phyloP scores from a whole-genome alignment of 1,140 invertebrate species.

The Yoshiicerus persimilis region DNA sequence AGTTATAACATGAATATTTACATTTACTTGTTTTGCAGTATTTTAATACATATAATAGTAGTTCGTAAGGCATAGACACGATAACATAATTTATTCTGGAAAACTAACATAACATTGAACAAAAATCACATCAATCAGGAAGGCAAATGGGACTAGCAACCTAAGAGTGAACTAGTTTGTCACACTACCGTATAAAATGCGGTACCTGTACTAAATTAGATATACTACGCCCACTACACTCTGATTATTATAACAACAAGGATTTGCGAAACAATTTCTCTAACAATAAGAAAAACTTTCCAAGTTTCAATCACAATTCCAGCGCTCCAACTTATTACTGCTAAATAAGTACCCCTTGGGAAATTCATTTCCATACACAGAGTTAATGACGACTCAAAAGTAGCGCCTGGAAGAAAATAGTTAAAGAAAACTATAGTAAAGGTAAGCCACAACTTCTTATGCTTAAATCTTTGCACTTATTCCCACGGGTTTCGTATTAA shows the following conservation, averaged over 20 bases:
- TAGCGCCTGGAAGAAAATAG: neutral
- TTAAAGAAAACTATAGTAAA: neutral
- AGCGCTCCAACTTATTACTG: neutral
- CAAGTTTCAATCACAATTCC: neutral
- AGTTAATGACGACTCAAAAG: neutral
- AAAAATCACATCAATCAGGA: too few species aligned
- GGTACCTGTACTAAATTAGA: too few species aligned
- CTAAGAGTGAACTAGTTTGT: too few species aligned
- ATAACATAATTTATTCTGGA: too few species aligned
- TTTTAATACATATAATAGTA: too few species aligned
- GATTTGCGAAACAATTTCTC: neutral
- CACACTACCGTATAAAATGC: too few species aligned
- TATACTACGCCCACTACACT: neutral
- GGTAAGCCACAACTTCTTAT: neutral
- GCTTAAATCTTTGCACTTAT: neutral
- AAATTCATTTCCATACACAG: neutral
- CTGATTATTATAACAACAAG: neutral
- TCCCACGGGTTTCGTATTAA: neutral
- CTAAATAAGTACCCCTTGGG: neutral
- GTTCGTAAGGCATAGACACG: too few species aligned
- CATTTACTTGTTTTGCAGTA: too few species aligned
- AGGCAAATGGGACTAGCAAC: too few species aligned
- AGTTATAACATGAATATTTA: too few species aligned
- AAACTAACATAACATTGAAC: too few species aligned
- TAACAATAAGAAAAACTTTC: neutral